These are phyloP conservation scores for Megalopta genalis DNA, from an alignment of 1,140 invertebrate species.

Conservation along the genomic window DNA sequence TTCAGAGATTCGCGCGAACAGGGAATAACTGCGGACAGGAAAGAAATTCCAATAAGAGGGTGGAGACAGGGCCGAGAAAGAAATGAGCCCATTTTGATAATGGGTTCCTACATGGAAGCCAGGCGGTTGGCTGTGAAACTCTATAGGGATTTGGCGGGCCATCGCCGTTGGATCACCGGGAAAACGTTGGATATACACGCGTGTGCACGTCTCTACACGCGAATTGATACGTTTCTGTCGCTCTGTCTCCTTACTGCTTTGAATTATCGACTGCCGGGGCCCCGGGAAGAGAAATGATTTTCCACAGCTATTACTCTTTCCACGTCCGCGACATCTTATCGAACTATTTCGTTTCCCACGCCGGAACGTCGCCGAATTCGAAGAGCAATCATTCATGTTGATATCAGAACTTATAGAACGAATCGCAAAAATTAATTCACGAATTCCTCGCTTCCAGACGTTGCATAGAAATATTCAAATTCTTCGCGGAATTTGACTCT, in stretches of 20 bases:
- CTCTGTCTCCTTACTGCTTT: conserved; percentile 36
- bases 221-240: conserved; percentile 30
- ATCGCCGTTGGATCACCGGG: conserved; percentile 67
- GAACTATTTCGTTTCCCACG: neutral
- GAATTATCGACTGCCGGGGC: conserved; percentile 65
- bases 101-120: conserved; percentile 70
- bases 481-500: too few relatives aligned
- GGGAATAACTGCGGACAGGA: conserved; percentile 52
- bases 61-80: conserved; percentile 68
- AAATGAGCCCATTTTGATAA: conserved; percentile 79
- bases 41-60: conserved; percentile 69
- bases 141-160: conserved; percentile 74
- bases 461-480: too few relatives aligned
- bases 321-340: neutral
- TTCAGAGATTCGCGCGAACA: conserved; percentile 52
- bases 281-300: conserved; percentile 15
- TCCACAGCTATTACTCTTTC: neutral
- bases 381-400: too few relatives aligned
- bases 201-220: conserved; percentile 38
- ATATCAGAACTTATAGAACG: neutral
- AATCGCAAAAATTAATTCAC: too few relatives aligned
- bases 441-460: too few relatives aligned
- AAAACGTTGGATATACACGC: conserved; percentile 60
- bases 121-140: conserved; percentile 65
- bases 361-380: too few relatives aligned